Base-by-base conservation (phyloP, 1,140 invertebrate species). In the Portunus trituberculatus region DNA sequence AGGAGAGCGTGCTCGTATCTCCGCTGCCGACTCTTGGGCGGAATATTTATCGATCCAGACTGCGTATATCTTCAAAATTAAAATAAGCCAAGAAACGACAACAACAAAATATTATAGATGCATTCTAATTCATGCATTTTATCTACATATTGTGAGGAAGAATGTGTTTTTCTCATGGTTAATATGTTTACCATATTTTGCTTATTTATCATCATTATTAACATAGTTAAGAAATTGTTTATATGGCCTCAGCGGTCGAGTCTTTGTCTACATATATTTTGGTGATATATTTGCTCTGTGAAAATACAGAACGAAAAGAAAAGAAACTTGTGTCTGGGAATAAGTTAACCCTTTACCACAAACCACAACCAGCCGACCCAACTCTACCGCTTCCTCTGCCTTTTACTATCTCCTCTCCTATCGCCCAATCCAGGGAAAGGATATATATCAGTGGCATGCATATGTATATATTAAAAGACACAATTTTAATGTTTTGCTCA, bases 81-180 rank as follows among this genome's bases (percentile, higher is more conserved):
- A 76, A 76, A 76, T 76, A 76, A 76, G 67, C 67, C 67, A n/a
- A 76, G 67, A 25, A 76, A 76, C 67, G 67, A 76, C 67, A 76
- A 59, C 52, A 59, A 76, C 67, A 76, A 76, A 76, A 76, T 76
- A 76, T 25, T n/a, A n/a, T 76, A 20, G 20, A 76, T 76, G 67
- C 67, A 76, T 76, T 76, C 67, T 76, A 76, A 76, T 76, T 76
- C n/a, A 76, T 76, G 67, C 25, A 76, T 76, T 76, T n/a, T 76
- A 76, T 76, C 67, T 76, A n/a, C 67, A 76, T 76, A 76, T 76
- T 76, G n/a, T 76, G 67, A 1, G 67, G 16, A 20, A 76, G 20
- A n/a, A 76, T 76, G 25, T 76, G 67, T 76, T 76, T 76, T n/a
- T 76, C 67, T n/a, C 67, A n/a, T 76, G 67, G 67, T 76, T 76